Conservation (phyloP, 2,888 invertebrate species). For the Meghimatium bilineatum region DNA sequence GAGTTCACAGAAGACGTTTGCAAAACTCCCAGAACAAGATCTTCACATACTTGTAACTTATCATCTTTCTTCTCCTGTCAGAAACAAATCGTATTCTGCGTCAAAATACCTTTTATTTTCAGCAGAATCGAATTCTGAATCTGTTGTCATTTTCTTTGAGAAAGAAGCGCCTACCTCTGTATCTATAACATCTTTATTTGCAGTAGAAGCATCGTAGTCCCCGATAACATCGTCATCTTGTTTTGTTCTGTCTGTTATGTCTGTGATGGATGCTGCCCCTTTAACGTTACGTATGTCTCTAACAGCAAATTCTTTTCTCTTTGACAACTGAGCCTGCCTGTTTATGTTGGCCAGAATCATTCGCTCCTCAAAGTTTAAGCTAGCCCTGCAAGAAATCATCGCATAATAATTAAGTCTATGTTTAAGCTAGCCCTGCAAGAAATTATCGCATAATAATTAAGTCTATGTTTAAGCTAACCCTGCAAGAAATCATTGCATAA, state of each 20-base stretch:
- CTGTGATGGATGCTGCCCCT: constrained; percentile 22
- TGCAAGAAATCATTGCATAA: too few species aligned
- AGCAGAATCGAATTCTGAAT: background rate
- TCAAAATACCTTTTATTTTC: background rate
- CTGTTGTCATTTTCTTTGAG: background rate
- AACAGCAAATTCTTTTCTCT: constrained; percentile 43
- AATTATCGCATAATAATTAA: too few species aligned
- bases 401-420: too few species aligned
- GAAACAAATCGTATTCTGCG: background rate
- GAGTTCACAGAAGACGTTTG: background rate
- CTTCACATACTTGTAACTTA: background rate
- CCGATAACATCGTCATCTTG: constrained; percentile 8
- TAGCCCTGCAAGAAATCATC: constrained; percentile 15
- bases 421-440: too few species aligned
- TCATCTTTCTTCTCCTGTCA: background rate
- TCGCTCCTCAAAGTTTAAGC: constrained; percentile 40
- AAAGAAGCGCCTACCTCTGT: background rate
- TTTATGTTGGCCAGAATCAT: constrained; percentile 45
- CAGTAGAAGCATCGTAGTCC: background rate
- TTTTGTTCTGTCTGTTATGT: constrained; percentile 14
- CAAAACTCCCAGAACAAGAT: background rate
- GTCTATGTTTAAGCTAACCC: too few species aligned
- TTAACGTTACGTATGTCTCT: constrained; percentile 37
- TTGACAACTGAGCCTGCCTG: constrained; percentile 41
- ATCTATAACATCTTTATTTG: background rate